Evolutionary conservation across 2,113 vertebrate species (phyloP).

Genomic region (Xerus inauris): DNA sequence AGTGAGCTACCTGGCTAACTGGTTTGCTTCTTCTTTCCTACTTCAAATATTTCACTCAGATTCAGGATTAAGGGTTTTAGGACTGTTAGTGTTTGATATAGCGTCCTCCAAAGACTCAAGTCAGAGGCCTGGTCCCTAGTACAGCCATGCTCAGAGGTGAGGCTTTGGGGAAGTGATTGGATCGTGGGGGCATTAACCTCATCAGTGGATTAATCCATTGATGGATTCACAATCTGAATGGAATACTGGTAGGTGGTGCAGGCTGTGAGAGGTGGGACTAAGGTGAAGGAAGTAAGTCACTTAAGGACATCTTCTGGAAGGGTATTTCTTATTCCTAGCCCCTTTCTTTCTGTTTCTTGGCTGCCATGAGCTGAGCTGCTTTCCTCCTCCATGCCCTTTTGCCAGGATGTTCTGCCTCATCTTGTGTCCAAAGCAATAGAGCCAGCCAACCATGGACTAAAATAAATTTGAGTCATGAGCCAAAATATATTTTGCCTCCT

Average conservation of each 20-base stretch:
- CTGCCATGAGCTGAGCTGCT: not conserved
- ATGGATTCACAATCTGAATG: not conserved
- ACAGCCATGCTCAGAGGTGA: not conserved
- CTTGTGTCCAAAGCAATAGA: not conserved
- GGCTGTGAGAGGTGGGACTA: not conserved
- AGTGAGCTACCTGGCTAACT: not conserved
- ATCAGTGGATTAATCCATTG: not conserved
- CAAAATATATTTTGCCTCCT: not conserved
- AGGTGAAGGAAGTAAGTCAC: not conserved
- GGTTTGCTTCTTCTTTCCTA: not conserved
- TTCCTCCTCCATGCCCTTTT: not conserved
- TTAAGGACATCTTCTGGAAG: not conserved
- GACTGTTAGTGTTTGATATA: not conserved
- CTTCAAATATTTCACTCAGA: not conserved
- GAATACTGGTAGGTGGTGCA: not conserved
- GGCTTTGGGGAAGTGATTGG: not conserved
- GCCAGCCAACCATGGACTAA: not conserved
- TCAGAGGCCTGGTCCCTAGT: not conserved
- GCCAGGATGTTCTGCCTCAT: not conserved
- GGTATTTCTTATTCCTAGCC: not conserved
- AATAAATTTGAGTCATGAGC: not conserved
- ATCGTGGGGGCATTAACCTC: not conserved
- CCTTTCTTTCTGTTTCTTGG: not conserved
- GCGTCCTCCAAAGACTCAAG: not conserved
- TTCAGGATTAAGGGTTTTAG: not conserved